Evolutionary conservation across 2,888 invertebrate species (phyloP), one percentile per base, ranked within the genome.

Genomic region (Beris chalybata): DNA sequence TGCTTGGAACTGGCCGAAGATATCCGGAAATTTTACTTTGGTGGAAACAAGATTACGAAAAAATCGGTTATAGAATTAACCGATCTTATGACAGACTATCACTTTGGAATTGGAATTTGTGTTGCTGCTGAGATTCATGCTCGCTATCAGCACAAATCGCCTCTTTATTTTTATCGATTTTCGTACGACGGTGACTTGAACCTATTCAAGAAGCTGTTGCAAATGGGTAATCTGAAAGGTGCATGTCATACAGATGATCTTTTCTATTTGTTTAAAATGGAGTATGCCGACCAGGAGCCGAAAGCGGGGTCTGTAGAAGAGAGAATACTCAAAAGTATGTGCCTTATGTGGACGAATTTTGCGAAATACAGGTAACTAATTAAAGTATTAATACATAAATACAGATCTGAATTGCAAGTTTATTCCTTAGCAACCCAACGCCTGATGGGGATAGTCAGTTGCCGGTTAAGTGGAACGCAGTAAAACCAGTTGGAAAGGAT

Each of bases 271-370:
- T 82, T 87, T 32, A 84, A 83, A 74, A 74, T 74, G 70, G 67
- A 53, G 5, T 32, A 64, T 31, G 63, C 56, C 9, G 67, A 12
- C 13, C 57, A 65, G 0, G 38, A 72, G 1, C 67, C 74, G 0
- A 64, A 71, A 0, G 59, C 69, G 9, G 70, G 74, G 64, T 64
- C 74, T 5, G 68, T 73, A 0, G 74, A 78, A 67, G 71, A 70
- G 45, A 67, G 70, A 29, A 79, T 85, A 7, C 77, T 82, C 5
- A 76, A 82, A 29, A 78, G 80, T 31, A 77, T 87, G 73, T 79
- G 83, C n/a, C 75, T 79, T 22, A 77, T 87, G 77, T 87, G 88
- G 87, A 83, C 86, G 0, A 86, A 88, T 72, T 89, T 89, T 75
- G 88, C 87, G 0, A 85, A 83, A 73, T 77, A 76, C 72, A 83